phyloP scores from a whole-genome alignment of 2,888 invertebrate species.

The Apoderus coryli region DNA sequence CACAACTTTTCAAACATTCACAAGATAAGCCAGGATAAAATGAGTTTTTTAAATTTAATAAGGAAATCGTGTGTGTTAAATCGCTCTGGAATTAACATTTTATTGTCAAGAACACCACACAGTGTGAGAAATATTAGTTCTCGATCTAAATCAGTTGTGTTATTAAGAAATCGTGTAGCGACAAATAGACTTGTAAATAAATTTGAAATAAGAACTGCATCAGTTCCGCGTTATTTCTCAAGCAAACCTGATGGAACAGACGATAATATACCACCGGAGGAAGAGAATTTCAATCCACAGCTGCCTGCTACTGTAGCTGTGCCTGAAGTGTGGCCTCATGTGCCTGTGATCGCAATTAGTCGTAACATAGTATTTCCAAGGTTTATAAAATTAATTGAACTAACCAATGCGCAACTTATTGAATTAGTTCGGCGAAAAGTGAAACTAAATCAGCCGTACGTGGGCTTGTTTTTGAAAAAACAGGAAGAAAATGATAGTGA shows the following conservation, averaged over 20 bases:
- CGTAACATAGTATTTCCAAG: slow-evolving; percentile 95
- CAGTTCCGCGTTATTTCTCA: slow-evolving; percentile 16
- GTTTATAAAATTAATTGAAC: slow-evolving; percentile 94
- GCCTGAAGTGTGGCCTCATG: slow-evolving; percentile 92
- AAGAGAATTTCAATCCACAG: slow-evolving; percentile 36
- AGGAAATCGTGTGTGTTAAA: too few species aligned
- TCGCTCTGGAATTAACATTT: too few species aligned
- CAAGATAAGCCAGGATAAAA: too few species aligned
- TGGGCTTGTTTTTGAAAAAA: slow-evolving; percentile 91
- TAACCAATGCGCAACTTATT: slow-evolving; percentile 75
- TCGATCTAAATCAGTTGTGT: too few species aligned
- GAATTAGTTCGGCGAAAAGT: slow-evolving; percentile 87
- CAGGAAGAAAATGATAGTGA: slow-evolving; percentile 80
- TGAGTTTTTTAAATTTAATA: too few species aligned
- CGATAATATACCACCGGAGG: slow-evolving; percentile 24
- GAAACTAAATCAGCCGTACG: slow-evolving; percentile 89
- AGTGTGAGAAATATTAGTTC: too few species aligned
- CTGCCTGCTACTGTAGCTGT: slow-evolving; percentile 82
- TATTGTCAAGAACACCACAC: too few species aligned
- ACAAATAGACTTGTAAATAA: not conserved
- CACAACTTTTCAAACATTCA: too few species aligned
- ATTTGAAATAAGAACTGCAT: slow-evolving; percentile 1
- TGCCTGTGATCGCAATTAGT: slow-evolving; percentile 87
- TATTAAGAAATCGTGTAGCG: too few species aligned
- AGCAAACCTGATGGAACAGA: slow-evolving; percentile 20